Evolutionary conservation across 2,797 vertebrate species (phyloP), one percentile per base, ranked within the genome.

Genomic region (Falco berigora): DNA sequence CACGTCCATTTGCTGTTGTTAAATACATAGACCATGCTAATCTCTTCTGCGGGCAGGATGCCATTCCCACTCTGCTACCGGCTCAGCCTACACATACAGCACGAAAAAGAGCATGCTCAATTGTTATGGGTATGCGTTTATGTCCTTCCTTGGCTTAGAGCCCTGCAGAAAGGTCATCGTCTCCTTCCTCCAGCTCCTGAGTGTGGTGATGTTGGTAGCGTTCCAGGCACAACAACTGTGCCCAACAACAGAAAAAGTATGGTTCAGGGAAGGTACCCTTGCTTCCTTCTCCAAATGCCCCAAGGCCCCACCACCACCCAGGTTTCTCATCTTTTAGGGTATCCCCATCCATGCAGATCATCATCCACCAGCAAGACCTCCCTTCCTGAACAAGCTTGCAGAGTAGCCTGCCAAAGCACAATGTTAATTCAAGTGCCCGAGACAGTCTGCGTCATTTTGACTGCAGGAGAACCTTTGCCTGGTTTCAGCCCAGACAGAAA

Each of bases 191-290:
- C 4, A 15, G 72, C 63, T 67, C 32, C 34, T 0, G 2, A 69
- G 55, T 10, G 22, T 28, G 9, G n/a, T 1, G 0, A 10, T 0
- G 2, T 6, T 34, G 44, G 17, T 34, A 32, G 56, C 25, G 46
- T 7, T 27, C 25, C 56, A 30, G 55, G 66, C 56, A 71, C 58
- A 67, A 38, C 34, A 17, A 14, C 40, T 10, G 59, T 27, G 63
- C 8, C 44, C 50, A 36, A 17, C 30, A 21, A 34, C 53, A 71
- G 58, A 24, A 17, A 16, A 68, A 9, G 32, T 2, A 28, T 17
- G 10, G 10, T n/a, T 50, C 88, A 75, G 62, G 32, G 36, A 28
- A 79, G 44, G 53, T 28, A 62, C 23, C 20, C 16, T 56, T 6
- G 2, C 71, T 66, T 69, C 56, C 66, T 52, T 55, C 40, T 68